phyloP scores from a whole-genome alignment of 2,113 vertebrate species.

The Periophthalmodon schlosseri region DNA sequence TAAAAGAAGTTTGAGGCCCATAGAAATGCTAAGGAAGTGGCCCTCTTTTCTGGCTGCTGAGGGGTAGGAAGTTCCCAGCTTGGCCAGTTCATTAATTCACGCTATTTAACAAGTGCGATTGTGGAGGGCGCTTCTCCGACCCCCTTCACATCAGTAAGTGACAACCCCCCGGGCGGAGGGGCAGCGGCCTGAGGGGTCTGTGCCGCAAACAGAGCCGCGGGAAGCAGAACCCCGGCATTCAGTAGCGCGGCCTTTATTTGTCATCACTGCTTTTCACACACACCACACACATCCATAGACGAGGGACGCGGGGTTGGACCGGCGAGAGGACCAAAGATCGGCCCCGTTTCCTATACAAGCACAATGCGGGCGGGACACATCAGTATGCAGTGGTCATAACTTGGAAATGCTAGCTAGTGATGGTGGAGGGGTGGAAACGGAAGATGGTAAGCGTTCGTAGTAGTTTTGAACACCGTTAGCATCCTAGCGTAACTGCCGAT shows the following conservation, averaged over 20 bases:
- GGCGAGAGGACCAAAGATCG: slow-evolving; percentile 56
- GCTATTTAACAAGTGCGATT: slow-evolving; percentile 76
- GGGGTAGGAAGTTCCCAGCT: slow-evolving; percentile 78
- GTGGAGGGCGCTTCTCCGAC: slow-evolving; percentile 68
- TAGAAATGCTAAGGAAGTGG: slow-evolving; percentile 78
- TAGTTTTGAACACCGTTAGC: neutral
- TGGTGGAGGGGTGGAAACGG: slow-evolving; percentile 14
- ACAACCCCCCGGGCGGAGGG: slow-evolving; percentile 73
- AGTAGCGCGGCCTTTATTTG: slow-evolving; percentile 75
- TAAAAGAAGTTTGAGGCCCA: slow-evolving; percentile 77
- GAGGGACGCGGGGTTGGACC: slow-evolving; percentile 56
- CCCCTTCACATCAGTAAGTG: slow-evolving; percentile 76
- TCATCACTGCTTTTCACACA: slow-evolving; percentile 65
- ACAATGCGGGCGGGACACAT: slow-evolving; percentile 45
- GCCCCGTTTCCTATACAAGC: slow-evolving; percentile 69
- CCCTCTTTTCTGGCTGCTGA: slow-evolving; percentile 67
- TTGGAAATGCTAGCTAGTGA: slow-evolving; percentile 48
- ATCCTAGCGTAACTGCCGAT: neutral
- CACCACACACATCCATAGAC: slow-evolving; percentile 64
- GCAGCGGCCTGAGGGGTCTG: slow-evolving; percentile 69
- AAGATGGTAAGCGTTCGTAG: slow-evolving; percentile 15
- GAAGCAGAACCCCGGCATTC: slow-evolving; percentile 70
- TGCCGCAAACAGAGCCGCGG: slow-evolving; percentile 74
- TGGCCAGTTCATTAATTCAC: slow-evolving; percentile 81
- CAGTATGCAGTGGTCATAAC: slow-evolving; percentile 68